These are phyloP conservation scores for Notarius lentiginosus DNA, from an alignment of 2,113 vertebrate genomes.

Conservation along the genomic window DNA sequence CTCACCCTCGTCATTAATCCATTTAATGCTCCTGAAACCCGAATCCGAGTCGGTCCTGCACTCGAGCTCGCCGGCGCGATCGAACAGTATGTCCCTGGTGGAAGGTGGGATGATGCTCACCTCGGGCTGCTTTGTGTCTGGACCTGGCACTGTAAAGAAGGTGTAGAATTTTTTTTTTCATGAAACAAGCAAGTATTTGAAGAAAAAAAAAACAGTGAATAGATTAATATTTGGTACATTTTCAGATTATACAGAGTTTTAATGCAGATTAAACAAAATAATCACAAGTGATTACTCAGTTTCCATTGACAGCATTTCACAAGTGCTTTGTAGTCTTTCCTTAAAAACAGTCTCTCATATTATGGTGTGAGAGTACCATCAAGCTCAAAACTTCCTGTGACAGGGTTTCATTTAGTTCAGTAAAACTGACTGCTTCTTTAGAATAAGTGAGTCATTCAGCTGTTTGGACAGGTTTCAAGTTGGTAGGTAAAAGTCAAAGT, in stretches of 20 bases:
- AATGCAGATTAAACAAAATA: too few relatives aligned
- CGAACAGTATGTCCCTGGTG: constrained; percentile 15
- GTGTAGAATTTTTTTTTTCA: background rate
- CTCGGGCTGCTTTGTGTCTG: fast-evolving
- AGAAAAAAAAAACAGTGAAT: background rate
- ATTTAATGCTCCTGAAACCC: background rate
- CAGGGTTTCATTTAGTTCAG: background rate
- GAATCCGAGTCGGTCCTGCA: background rate
- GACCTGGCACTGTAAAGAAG: background rate
- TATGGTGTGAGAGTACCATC: background rate
- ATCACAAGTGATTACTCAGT: background rate
- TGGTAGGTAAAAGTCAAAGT: background rate
- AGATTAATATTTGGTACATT: too few relatives aligned
- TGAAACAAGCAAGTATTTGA: background rate
- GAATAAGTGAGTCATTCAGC: background rate
- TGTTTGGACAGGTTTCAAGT: background rate
- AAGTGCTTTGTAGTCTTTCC: background rate
- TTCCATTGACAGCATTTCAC: background rate
- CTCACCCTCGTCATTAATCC: fast-evolving
- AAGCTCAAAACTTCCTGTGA: too few relatives aligned
- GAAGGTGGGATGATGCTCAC: constrained; percentile 24
- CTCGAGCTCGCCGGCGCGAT: background rate
- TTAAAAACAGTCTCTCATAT: background rate
- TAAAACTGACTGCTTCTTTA: background rate
- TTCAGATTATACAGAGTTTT: too few relatives aligned